These are phyloP conservation scores for Anarsia innoxiella DNA, from an alignment of 2,888 invertebrate species.

Conservation along the genomic window DNA sequence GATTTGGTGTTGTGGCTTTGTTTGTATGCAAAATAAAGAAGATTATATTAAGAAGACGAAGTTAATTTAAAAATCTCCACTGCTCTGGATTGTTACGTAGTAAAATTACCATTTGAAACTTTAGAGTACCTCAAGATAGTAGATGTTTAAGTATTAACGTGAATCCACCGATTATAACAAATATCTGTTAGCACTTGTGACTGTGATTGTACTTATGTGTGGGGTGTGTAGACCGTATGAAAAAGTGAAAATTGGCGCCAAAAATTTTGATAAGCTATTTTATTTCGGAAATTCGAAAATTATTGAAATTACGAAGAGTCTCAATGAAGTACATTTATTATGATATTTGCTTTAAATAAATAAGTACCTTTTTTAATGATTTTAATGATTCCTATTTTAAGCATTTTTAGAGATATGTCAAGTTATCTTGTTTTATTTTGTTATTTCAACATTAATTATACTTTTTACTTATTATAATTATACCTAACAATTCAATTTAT, in stretches of 20 bases:
- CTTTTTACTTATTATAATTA: too few species aligned
- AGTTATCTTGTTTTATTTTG: conserved; percentile 8
- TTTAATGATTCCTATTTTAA: background rate
- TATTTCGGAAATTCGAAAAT: conserved; percentile 9
- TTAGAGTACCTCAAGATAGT: too few species aligned
- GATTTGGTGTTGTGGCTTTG: too few species aligned
- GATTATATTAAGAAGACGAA: too few species aligned
- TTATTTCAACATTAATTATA: background rate
- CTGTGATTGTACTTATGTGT: conserved; percentile 22
- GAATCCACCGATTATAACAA: too few species aligned
- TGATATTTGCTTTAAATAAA: background rate
- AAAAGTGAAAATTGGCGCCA: conserved; percentile 8
- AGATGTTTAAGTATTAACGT: too few species aligned
- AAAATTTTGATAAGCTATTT: conserved; percentile 2
- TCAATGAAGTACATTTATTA: background rate
- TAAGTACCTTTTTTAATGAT: conserved; percentile 1
- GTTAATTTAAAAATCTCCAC: too few species aligned
- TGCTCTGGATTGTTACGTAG: too few species aligned
- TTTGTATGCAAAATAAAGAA: too few species aligned
- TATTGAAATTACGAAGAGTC: background rate
- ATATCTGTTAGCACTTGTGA: conserved; percentile 20
- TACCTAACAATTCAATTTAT: too few species aligned
- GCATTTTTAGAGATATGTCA: background rate
- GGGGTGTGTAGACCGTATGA: conserved; percentile 6
- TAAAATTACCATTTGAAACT: too few species aligned